phyloP scores from a whole-genome alignment of 1,140 invertebrate species.

The Lasioglossum baleicum region DNA sequence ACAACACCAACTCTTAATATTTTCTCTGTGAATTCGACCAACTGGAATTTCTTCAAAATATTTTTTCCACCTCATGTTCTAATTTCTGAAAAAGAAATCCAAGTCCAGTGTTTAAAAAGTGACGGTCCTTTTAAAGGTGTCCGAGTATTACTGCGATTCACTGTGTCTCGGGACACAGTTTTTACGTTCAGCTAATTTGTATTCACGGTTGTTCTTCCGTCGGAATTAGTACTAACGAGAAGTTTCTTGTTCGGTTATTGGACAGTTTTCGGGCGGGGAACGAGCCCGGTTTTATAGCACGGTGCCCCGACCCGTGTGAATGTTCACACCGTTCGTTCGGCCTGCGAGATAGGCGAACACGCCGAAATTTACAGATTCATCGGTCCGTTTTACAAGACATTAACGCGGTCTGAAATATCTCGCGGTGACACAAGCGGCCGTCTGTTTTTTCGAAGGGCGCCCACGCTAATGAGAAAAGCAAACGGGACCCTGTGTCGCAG shows the following conservation, averaged over 20 bases:
- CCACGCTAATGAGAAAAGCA: conserved; percentile 50
- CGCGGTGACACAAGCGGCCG: not conserved
- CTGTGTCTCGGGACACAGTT: no score
- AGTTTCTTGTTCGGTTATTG: not conserved
- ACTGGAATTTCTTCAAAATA: no score
- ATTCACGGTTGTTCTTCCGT: no score
- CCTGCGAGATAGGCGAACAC: not conserved
- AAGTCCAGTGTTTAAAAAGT: no score
- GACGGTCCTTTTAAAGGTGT: no score
- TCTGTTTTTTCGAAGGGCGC: conserved; percentile 35
- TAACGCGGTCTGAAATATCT: not conserved
- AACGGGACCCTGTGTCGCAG: conserved; percentile 23
- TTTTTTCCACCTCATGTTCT: no score
- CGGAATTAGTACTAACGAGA: not conserved
- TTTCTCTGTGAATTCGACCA: no score
- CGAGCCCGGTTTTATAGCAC: not conserved
- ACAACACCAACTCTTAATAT: no score
- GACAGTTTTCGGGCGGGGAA: not conserved
- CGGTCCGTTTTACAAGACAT: conserved; percentile 9
- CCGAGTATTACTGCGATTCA: no score
- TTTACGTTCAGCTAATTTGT: not conserved
- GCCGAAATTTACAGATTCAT: not conserved
- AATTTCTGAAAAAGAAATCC: no score
- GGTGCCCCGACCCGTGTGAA: not conserved
- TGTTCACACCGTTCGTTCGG: not conserved